A percentile compares a stretch with the other conserved stretches of the same genome.
Evolutionary conservation across 1,140 invertebrate species (phyloP).

Genomic region (Drosophila pruinosa): DNA sequence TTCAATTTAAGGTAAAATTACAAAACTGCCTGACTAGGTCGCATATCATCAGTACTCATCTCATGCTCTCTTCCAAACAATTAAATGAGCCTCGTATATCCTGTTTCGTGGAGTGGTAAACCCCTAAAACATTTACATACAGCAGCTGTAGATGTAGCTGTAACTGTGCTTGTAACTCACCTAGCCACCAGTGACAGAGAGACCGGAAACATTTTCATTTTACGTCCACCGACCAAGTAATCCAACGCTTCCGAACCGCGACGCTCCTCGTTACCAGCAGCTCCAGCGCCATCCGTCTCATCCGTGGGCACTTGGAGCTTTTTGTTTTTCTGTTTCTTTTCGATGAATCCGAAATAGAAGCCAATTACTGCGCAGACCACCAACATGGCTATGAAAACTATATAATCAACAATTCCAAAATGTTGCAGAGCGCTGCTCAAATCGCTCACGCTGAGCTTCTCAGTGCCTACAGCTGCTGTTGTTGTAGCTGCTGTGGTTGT

Average conservation of each 20-base stretch:
- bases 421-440: constrained; percentile 84
- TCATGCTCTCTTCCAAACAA: constrained; percentile 14
- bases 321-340: constrained; percentile 83
- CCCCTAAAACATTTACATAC: constrained; percentile 53
- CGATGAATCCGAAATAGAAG: constrained; percentile 89
- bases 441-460: constrained; percentile 83
- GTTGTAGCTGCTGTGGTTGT: too few relatives aligned
- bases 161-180: constrained; percentile 82
- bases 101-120: background rate
- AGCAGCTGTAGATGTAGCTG: background rate
- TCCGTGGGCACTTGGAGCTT: constrained; percentile 31
- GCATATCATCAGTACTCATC: constrained; percentile 1
- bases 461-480: constrained; percentile 14
- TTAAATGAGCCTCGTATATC: constrained; percentile 35
- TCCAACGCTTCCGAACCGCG: constrained; percentile 84
- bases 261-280: constrained; percentile 83
- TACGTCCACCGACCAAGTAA: constrained; percentile 92
- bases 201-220: constrained; percentile 91
- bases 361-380: constrained; percentile 87
- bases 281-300: constrained; percentile 53
- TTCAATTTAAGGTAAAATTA: constrained; percentile 30
- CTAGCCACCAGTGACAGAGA: constrained; percentile 92
- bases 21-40: constrained; percentile 14
- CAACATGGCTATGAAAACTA: constrained; percentile 89
- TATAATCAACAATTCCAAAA: constrained; percentile 87